Conservation (phyloP, 2,888 invertebrate species). For the Deilephila elpenor region DNA sequence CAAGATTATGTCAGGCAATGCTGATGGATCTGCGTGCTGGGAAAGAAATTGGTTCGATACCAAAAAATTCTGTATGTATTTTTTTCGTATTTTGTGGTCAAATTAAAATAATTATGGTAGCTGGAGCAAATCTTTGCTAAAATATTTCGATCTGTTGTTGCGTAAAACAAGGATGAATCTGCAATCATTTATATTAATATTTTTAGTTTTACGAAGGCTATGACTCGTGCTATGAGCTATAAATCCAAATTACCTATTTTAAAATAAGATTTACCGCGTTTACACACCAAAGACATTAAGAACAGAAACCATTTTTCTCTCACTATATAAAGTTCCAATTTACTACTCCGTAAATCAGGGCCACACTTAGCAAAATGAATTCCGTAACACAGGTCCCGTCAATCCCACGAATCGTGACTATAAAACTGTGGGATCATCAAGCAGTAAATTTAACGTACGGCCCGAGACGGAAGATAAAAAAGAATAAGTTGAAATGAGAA, state of each 20-base stretch:
- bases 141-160: too few species aligned
- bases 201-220: too few species aligned
- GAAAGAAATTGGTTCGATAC: neutral
- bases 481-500: slow-evolving; percentile 79
- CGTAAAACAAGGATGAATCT: too few species aligned
- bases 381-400: slow-evolving; percentile 5
- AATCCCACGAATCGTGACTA: slow-evolving; percentile 27
- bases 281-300: neutral
- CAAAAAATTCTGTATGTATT: too few species aligned
- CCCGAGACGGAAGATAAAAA: slow-evolving; percentile 60
- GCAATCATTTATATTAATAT: too few species aligned
- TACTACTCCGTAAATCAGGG: neutral
- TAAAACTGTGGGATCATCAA: slow-evolving; percentile 51
- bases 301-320: neutral
- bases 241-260: too few species aligned
- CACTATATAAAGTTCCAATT: neutral
- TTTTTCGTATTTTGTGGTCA: too few species aligned
- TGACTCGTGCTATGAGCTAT: too few species aligned
- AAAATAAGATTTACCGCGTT: neutral
- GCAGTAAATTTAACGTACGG: slow-evolving; percentile 60
- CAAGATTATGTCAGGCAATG: slow-evolving; percentile 1
- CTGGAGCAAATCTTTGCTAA: too few species aligned
- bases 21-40: neutral
- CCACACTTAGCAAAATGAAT: slow-evolving; percentile 17
- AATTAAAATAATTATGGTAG: too few species aligned